Evolutionary conservation across 2,113 vertebrate genomes (phyloP).

Genomic region (Cyanistes caeruleus): DNA sequence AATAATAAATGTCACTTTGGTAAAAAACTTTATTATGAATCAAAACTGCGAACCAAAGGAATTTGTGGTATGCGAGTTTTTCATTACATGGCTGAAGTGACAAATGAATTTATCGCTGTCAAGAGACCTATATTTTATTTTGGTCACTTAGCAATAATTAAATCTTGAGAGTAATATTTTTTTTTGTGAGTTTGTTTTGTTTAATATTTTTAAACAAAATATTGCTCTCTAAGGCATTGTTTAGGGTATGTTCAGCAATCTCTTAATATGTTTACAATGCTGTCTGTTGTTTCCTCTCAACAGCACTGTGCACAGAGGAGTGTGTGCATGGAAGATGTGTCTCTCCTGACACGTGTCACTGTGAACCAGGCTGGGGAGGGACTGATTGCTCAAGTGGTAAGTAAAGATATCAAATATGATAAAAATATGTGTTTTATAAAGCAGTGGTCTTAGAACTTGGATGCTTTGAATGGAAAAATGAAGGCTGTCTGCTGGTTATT

Average conservation of each 20-base stretch:
- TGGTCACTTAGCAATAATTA: constrained; percentile 52
- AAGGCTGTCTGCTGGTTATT: neutral
- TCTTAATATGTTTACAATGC: neutral
- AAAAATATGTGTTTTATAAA: neutral
- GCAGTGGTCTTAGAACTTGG: neutral
- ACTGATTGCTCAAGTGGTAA: constrained; percentile 99
- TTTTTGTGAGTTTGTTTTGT: neutral
- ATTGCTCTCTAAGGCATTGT: neutral
- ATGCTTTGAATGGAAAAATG: neutral
- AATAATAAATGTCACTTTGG: constrained; percentile 59
- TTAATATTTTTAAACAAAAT: constrained; percentile 23
- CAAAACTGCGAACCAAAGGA: constrained; percentile 32
- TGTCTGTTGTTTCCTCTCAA: neutral
- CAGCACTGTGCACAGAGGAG: constrained; percentile 95
- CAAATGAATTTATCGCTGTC: neutral
- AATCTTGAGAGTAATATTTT: neutral
- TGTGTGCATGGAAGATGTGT: constrained; percentile 94
- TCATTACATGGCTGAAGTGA: neutral
- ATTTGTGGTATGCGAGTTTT: neutral
- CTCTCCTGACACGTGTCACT: constrained; percentile 96
- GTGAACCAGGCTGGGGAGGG: constrained; percentile 97
- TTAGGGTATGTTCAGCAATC: neutral
- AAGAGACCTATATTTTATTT: constrained; percentile 19
- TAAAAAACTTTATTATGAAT: neutral
- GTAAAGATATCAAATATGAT: constrained; percentile 58